A percentile compares a stretch with the other conserved stretches of the same genome.
Evolutionary conservation across 2,888 invertebrate species (phyloP).

Genomic region (Ennomos erosarius): DNA sequence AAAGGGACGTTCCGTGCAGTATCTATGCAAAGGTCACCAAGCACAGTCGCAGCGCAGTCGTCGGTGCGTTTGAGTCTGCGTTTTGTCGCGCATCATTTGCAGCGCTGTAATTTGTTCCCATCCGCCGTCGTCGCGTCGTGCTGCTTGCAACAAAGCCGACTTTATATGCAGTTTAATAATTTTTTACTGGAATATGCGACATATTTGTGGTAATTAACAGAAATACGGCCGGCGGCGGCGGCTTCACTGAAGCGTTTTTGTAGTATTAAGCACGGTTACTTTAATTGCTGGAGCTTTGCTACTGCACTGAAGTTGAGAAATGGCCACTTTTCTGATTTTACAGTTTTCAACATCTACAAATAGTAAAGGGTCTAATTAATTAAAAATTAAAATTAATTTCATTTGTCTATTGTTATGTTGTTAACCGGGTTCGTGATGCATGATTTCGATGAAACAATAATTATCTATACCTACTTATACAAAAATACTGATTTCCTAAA

Average conservation of each 20-base stretch:
- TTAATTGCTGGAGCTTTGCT: constrained; percentile 36
- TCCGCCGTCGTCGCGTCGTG: constrained; percentile 45
- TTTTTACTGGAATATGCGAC: constrained; percentile 48
- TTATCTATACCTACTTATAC: too few species aligned
- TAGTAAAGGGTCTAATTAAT: too few species aligned
- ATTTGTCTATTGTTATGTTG: too few species aligned
- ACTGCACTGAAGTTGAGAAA: constrained; percentile 11
- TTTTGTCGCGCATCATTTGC: constrained; percentile 62
- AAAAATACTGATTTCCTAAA: too few species aligned
- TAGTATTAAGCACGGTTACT: constrained; percentile 33
- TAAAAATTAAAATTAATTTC: too few species aligned
- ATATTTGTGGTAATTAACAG: constrained; percentile 82
- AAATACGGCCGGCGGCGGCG: constrained; percentile 58
- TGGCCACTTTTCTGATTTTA: too few species aligned
- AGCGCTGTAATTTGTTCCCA: constrained; percentile 61
- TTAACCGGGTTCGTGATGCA: too few species aligned
- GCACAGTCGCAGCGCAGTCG: constrained; percentile 26
- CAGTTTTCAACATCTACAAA: too few species aligned
- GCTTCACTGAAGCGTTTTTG: constrained; percentile 56
- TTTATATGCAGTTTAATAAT: constrained; percentile 27
- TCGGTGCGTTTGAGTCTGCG: constrained; percentile 59
- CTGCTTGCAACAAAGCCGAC: constrained; percentile 39
- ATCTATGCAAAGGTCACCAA: constrained; percentile 35
- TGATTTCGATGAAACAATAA: too few species aligned
- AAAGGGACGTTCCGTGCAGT: constrained; percentile 14